Evolutionary conservation across 2,797 vertebrate species (phyloP), one percentile per base, ranked within the genome.

Genomic region (Centroberyx gerrardi): DNA sequence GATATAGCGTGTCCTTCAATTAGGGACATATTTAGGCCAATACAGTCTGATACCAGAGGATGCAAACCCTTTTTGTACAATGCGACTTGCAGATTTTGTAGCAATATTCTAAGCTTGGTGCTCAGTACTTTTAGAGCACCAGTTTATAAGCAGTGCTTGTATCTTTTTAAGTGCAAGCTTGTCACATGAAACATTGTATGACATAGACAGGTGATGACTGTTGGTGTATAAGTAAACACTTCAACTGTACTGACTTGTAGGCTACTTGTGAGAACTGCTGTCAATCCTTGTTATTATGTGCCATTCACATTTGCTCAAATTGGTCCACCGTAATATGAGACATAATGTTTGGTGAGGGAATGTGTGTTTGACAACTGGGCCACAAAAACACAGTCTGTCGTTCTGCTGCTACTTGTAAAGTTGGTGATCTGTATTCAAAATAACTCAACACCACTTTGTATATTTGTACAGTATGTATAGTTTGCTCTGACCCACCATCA

Each of bases 381-480:
- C 51, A 44, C 38, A 40, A 66, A 66, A 60, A 62, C n/a, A 42
- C 46, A 28, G 12, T 9, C 18, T 71, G 44, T 64, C 31, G 80
- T 59, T n/a, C 61, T 76, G 68, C 65, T 71, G 75, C 75, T 78
- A 72, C 78, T 65, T 54, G 58, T 59, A n/a, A 62, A 52, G 48
- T 7, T 4, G 3, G 14, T 70, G 42, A 72, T 22, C 12, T 49
- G 4, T 64, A 36, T 48, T 17, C 1, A 28, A 46, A 46, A 15
- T 49, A 28, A 70, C 33, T 7, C 29, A 55, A 53, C 54, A 73
- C 38, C 17, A 36, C 68, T 17, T 52, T 81, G 62, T 79, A 80
- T 77, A 76, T 79, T 72, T 88, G 56, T 83, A 78, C 61, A 78
- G 51, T 73, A 31, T 87, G 62, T 68, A 66, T 76, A 70, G 76